phyloP scores from a whole-genome alignment of 2,888 invertebrate species.

The Drosophila melanosoma region DNA sequence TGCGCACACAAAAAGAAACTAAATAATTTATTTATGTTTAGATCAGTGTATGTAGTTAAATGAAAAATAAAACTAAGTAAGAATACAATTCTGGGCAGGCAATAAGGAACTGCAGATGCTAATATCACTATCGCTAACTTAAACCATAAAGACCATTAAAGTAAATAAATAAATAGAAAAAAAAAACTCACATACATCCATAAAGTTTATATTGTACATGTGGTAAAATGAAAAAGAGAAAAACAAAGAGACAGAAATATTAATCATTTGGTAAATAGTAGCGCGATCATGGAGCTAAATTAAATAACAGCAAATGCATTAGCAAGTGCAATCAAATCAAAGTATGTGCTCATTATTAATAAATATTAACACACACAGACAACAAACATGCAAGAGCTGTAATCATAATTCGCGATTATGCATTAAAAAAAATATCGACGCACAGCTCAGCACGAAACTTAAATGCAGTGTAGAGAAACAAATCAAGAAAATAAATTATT shows the following conservation, averaged over 20 bases:
- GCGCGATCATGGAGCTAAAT: constrained; percentile 71
- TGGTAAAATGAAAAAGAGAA: constrained; percentile 12
- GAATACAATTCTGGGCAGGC: constrained; percentile 43
- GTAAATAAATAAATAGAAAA: constrained; percentile 38
- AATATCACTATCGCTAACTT: constrained; percentile 37
- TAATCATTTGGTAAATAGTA: constrained; percentile 54
- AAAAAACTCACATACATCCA: constrained; percentile 14
- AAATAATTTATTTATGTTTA: constrained; percentile 5
- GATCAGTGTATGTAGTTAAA: constrained; percentile 13
- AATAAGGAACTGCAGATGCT: constrained; percentile 43
- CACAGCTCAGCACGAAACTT: constrained; percentile 61
- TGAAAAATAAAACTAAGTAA: constrained; percentile 10
- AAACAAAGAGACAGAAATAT: constrained; percentile 7
- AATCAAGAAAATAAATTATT: constrained; percentile 35
- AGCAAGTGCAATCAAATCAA: constrained; percentile 75
- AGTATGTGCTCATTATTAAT: constrained; percentile 56
- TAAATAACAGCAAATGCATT: constrained; percentile 73
- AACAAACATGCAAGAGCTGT: constrained; percentile 67
- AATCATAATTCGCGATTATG: constrained; percentile 70
- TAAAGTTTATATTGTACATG: constrained; percentile 12
- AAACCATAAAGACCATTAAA: constrained; percentile 6
- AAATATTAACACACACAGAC: constrained; percentile 34
- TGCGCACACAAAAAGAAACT: constrained; percentile 9
- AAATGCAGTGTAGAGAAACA: constrained; percentile 33
- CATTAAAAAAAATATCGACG: constrained; percentile 64